phyloP scores from a whole-genome alignment of 1,140 invertebrate species.

The Pararge aegeria region DNA sequence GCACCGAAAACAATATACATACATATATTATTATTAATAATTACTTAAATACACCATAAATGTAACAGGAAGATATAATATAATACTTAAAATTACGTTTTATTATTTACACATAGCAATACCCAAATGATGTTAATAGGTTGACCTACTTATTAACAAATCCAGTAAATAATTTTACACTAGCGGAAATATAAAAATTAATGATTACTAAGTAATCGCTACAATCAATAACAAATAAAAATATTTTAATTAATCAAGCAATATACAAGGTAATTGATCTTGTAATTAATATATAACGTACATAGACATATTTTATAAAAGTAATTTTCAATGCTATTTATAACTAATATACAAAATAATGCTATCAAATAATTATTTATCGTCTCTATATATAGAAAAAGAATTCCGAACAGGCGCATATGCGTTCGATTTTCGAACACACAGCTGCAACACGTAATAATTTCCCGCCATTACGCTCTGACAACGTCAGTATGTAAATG shows the following conservation, averaged over 20 bases:
- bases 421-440: slow-evolving; percentile 25
- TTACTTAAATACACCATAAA: slow-evolving; percentile 22
- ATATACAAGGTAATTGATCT: not conserved
- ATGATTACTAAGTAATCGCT: too few species aligned
- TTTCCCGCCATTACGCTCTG: slow-evolving; percentile 32
- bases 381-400: too few species aligned
- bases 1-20: slow-evolving; percentile 75
- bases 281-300: slow-evolving; percentile 2
- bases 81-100: not conserved
- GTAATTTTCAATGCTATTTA: too few species aligned
- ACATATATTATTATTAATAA: slow-evolving; percentile 53
- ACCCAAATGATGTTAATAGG: too few species aligned
- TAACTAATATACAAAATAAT: too few species aligned
- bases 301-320: too few species aligned
- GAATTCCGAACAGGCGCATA: not conserved
- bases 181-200: too few species aligned
- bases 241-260: too few species aligned
- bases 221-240: too few species aligned
- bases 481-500: slow-evolving; percentile 41
- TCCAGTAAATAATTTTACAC: not conserved
- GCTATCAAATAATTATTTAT: too few species aligned
- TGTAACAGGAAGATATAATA: not conserved
- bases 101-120: too few species aligned
- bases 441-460: slow-evolving; percentile 34
- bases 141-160: not conserved